Percentiles rank a stretch among this genome's conserved stretches.
These are phyloP conservation scores for Philhelius pedissequus DNA, from an alignment of 2,888 invertebrate genomes.

Conservation along the genomic window DNA sequence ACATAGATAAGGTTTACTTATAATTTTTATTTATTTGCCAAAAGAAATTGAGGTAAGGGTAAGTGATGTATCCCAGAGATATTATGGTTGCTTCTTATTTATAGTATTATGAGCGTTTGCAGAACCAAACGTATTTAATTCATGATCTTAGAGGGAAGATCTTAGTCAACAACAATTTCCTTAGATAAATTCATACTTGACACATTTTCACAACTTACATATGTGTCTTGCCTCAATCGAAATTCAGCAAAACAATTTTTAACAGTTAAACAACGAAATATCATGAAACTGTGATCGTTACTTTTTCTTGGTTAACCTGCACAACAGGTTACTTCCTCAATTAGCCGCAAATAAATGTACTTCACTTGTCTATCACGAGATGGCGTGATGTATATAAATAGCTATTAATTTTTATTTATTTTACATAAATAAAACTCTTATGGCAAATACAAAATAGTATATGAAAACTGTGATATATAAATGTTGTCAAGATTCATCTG, in stretches of 20 bases:
- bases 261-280: neutral
- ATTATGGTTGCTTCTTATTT: too few species aligned
- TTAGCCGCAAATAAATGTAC: conserved; percentile 36
- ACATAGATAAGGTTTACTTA: too few species aligned
- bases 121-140: neutral
- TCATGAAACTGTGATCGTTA: neutral
- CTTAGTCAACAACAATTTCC: neutral
- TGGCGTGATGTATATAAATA: conserved; percentile 17
- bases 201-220: neutral
- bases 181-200: conserved; percentile 17
- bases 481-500: neutral
- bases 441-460: neutral
- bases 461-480: neutral
- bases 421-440: conserved; percentile 22
- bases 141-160: neutral
- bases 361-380: conserved; percentile 27
- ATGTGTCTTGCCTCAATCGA: neutral
- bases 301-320: neutral
- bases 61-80: too few species aligned
- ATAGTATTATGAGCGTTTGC: too few species aligned
- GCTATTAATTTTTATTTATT: conserved; percentile 44
- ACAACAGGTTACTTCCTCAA: conserved; percentile 58
- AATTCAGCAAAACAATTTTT: neutral
- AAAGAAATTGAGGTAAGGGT: too few species aligned
- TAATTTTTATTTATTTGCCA: too few species aligned